Evolutionary conservation across 2,113 vertebrate genomes (phyloP).

Genomic region (Stomatorhinus ivindoensis): DNA sequence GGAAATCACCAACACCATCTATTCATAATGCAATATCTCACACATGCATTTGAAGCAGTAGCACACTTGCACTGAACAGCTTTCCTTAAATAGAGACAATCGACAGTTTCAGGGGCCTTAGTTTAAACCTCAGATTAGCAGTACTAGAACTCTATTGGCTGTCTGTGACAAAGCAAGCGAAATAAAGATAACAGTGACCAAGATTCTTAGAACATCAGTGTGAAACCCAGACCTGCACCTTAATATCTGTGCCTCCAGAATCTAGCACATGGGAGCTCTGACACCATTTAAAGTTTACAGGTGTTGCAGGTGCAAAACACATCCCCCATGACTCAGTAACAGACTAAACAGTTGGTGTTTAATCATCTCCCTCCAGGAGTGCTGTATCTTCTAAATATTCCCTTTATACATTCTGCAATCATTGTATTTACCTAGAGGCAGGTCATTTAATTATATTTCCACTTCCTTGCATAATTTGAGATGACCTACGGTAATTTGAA

Average conservation of each 20-base stretch:
- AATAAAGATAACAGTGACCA: background rate
- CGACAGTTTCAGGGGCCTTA: background rate
- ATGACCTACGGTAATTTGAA: background rate
- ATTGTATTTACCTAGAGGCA: background rate
- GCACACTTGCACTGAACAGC: background rate
- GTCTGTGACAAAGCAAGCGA: background rate
- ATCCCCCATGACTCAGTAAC: background rate
- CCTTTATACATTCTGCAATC: background rate
- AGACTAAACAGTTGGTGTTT: background rate
- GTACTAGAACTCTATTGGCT: background rate
- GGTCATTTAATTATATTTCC: background rate
- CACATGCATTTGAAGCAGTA: background rate
- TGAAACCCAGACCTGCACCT: background rate
- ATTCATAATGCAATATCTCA: background rate
- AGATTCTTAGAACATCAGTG: background rate
- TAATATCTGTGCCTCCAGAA: background rate
- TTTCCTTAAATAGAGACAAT: background rate
- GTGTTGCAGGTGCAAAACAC: background rate
- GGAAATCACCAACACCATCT: background rate
- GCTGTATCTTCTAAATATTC: background rate
- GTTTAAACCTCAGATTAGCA: background rate
- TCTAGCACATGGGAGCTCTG: background rate
- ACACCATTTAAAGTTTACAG: background rate
- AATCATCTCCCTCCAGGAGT: background rate
- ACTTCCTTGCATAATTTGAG: background rate